These are phyloP conservation scores for Scophthalmus maximus DNA, from an alignment of 2,113 vertebrate species.

Conservation along the genomic window DNA sequence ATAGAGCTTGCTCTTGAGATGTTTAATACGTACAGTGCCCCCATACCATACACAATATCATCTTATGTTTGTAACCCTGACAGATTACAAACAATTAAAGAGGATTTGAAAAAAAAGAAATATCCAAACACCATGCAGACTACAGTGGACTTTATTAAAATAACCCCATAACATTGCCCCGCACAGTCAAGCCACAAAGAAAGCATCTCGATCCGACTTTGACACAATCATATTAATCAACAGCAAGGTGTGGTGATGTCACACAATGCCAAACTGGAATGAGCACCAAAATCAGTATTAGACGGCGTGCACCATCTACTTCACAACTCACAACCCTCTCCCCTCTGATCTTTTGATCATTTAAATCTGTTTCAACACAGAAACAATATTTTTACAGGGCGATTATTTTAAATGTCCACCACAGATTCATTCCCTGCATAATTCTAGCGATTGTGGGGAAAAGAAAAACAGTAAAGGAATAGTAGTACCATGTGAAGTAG, in stretches of 20 bases:
- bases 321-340: too few species aligned
- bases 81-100: too few species aligned
- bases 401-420: too few species aligned
- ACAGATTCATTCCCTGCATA: too few species aligned
- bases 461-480: too few species aligned
- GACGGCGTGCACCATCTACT: not conserved
- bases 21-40: too few species aligned
- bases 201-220: conserved; percentile 17
- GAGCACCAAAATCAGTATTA: not conserved
- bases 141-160: conserved; percentile 52
- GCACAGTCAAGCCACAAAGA: conserved; percentile 10
- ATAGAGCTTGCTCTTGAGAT: too few species aligned
- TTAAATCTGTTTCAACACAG: not conserved
- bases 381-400: not conserved
- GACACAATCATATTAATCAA: conserved; percentile 14
- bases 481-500: too few species aligned
- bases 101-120: not conserved
- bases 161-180: conserved; percentile 6
- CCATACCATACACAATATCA: too few species aligned
- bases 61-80: too few species aligned
- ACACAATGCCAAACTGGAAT: not conserved
- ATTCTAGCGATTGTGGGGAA: too few species aligned
- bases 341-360: too few species aligned
- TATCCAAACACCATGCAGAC: not conserved
- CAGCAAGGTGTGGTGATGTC: not conserved